Percentiles rank a stretch among this genome's conserved stretches.
Conservation (phyloP, 2,888 invertebrate species). For the Tyria jacobaeae region DNA sequence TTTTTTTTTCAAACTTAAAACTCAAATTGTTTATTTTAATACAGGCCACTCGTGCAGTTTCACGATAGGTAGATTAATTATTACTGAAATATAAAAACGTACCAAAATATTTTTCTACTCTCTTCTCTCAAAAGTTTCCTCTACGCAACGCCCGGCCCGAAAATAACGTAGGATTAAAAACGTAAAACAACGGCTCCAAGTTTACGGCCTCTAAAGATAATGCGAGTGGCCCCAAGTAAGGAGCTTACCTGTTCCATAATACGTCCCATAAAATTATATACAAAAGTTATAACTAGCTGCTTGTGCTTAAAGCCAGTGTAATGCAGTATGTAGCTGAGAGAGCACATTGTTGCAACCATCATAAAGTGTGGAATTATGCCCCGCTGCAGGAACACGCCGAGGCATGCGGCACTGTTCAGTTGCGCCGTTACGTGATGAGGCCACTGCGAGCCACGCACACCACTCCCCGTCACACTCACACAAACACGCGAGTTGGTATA, state of each 20-base stretch:
- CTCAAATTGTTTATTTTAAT: constrained; percentile 16
- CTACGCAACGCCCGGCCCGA: constrained; percentile 1
- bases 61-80: constrained; percentile 16
- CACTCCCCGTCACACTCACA: not conserved
- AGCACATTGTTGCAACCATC: constrained; percentile 35
- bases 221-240: constrained; percentile 2
- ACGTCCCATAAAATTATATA: constrained; percentile 28
- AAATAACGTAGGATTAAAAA: constrained; percentile 15
- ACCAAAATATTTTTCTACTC: constrained; percentile 18
- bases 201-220: constrained; percentile 12
- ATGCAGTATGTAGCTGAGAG: constrained; percentile 15
- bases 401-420: constrained; percentile 5
- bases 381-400: constrained; percentile 19
- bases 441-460: not conserved
- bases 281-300: constrained; percentile 30
- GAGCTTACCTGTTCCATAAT: constrained; percentile 8
- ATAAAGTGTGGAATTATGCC: constrained; percentile 43
- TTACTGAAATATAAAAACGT: constrained; percentile 25
- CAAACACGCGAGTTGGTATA: not conserved
- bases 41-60: constrained; percentile 14
- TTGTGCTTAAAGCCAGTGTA: constrained; percentile 25
- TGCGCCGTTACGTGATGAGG: not conserved
- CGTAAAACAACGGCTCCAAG: constrained; percentile 1
- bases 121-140: constrained; percentile 14
- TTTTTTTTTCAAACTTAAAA: no score